Percentiles rank a stretch among this genome's conserved stretches.
Conservation (phyloP, 1,140 invertebrate species). For the Philaenus spumarius region DNA sequence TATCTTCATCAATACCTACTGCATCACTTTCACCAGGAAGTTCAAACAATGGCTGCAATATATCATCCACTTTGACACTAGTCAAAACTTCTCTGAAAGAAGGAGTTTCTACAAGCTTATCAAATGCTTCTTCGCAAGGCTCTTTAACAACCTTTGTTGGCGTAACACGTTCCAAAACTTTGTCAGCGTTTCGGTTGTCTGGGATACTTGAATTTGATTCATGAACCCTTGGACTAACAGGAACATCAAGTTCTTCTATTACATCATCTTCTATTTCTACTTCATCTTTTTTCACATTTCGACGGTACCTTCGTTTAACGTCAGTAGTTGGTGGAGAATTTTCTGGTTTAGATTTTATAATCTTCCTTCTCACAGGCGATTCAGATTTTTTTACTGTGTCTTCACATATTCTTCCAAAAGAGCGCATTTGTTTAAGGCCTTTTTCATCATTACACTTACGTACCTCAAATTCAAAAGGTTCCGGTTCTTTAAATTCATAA, state of each 20-base stretch:
- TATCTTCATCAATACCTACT: conserved; percentile 38
- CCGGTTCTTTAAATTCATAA: conserved; percentile 84
- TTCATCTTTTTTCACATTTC: conserved; percentile 30
- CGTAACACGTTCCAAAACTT: not conserved
- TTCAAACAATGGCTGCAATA: conserved; percentile 12
- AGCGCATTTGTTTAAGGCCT: conserved; percentile 15
- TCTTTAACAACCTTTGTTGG: conserved; percentile 2
- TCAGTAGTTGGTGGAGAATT: conserved; percentile 19
- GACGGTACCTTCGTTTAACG: conserved; percentile 29
- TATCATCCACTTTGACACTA: not conserved
- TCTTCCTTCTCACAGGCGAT: conserved; percentile 29
- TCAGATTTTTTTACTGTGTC: conserved; percentile 21
- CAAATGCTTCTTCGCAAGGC: not conserved
- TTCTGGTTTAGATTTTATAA: conserved; percentile 24
- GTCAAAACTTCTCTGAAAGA: too few relatives aligned
- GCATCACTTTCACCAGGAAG: not conserved
- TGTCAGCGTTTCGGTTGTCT: too few relatives aligned
- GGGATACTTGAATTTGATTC: too few relatives aligned
- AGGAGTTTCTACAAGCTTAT: too few relatives aligned
- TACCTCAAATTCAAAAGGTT: conserved; percentile 75
- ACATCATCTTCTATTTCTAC: conserved; percentile 4
- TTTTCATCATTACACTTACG: conserved; percentile 40
- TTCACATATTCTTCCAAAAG: conserved; percentile 13
- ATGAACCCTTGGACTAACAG: too few relatives aligned
- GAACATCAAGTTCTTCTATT: not conserved